These are phyloP conservation scores for Tenthredo amoena DNA, from an alignment of 2,888 invertebrate species.

Conservation along the genomic window DNA sequence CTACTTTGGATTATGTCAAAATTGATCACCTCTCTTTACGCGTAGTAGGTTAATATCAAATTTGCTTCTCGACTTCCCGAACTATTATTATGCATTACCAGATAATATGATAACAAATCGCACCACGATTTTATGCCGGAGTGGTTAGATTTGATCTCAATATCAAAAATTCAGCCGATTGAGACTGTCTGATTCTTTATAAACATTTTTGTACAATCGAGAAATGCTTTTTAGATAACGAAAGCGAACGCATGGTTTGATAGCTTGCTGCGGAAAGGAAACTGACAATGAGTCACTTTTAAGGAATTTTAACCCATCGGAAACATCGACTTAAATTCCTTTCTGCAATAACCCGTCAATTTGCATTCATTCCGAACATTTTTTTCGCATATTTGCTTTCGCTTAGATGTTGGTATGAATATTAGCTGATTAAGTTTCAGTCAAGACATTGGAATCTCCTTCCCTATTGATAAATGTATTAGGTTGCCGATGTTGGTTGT, in stretches of 20 bases:
- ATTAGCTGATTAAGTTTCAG: neutral
- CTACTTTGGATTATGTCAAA: constrained; percentile 26
- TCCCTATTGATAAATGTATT: neutral
- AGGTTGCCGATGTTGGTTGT: neutral
- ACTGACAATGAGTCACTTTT: neutral
- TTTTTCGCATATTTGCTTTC: neutral
- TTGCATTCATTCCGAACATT: neutral
- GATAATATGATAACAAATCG: neutral
- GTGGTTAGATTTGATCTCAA: neutral
- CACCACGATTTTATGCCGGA: neutral
- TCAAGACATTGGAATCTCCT: neutral
- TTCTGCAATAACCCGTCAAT: neutral
- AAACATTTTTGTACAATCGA: neutral
- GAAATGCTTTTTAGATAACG: neutral
- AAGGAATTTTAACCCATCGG: neutral
- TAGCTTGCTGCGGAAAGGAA: neutral
- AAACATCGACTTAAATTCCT: neutral
- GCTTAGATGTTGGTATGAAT: neutral
- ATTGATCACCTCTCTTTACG: neutral
- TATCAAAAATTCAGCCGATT: neutral
- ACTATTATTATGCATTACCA: neutral
- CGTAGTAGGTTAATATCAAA: neutral
- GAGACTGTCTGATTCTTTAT: neutral
- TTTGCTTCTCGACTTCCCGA: neutral
- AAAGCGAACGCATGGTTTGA: neutral